A percentile compares a stretch with the other conserved stretches of the same genome.
Conservation (phyloP, 2,797 vertebrate genomes). For the Myioborus miniatus region DNA sequence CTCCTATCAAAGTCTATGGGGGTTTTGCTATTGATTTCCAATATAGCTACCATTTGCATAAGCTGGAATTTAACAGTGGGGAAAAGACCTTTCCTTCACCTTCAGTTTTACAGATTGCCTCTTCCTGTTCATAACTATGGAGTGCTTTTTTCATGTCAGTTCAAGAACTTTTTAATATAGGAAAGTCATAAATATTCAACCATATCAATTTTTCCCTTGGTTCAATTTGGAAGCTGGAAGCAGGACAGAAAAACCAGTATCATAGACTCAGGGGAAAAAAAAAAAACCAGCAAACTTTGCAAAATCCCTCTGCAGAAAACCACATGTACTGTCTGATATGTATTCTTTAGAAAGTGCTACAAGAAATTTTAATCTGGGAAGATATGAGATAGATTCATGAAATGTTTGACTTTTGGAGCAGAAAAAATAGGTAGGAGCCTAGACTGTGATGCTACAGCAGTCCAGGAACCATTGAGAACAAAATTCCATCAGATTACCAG, state of each 20-base stretch:
- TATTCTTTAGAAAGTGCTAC: not conserved
- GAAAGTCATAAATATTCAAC: constrained; percentile 21
- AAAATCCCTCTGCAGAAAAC: not conserved
- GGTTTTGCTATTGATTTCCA: constrained; percentile 31
- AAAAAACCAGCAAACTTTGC: not conserved
- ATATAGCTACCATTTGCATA: not conserved
- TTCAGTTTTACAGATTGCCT: not conserved
- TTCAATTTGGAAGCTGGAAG: not conserved
- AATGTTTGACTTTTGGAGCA: not conserved
- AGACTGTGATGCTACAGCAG: not conserved
- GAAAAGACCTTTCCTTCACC: not conserved
- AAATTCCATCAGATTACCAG: not conserved
- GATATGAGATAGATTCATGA: not conserved
- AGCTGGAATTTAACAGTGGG: not conserved
- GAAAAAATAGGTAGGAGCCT: not conserved
- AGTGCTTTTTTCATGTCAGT: not conserved
- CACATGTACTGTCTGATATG: not conserved
- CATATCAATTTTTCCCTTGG: not conserved
- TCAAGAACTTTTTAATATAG: not conserved
- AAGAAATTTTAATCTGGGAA: not conserved
- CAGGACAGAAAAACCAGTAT: not conserved
- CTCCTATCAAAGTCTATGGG: not conserved
- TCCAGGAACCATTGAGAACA: not conserved
- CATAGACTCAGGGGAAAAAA: not conserved
- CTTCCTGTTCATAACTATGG: not conserved